phyloP scores from a whole-genome alignment of 2,113 vertebrate species.

The Heloderma charlesbogerti region DNA sequence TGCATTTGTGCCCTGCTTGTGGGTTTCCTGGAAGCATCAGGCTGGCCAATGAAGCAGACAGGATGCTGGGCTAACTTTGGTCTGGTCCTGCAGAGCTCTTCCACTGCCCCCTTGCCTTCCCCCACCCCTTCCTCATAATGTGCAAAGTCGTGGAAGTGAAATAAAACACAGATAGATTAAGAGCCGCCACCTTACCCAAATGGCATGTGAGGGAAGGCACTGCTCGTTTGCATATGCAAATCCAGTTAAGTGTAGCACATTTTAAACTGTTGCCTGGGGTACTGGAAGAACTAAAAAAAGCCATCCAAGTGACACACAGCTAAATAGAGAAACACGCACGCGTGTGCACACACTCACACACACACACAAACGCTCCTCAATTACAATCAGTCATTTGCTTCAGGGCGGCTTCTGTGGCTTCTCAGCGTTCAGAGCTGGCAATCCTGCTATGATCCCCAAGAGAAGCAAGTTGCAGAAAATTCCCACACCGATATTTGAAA shows the following conservation, averaged over 20 bases:
- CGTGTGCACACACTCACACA: too few species aligned
- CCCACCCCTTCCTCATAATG: neutral
- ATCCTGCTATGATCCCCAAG: neutral
- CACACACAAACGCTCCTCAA: neutral
- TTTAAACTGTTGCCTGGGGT: conserved; percentile 7
- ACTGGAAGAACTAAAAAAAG: conserved; percentile 20
- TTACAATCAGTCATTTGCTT: conserved; percentile 26
- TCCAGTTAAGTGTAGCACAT: conserved; percentile 1
- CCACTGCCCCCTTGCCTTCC: neutral
- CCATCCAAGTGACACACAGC: conserved; percentile 3
- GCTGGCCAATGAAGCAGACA: neutral
- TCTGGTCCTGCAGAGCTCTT: neutral
- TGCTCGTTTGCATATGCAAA: conserved; percentile 16
- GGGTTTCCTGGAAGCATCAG: neutral
- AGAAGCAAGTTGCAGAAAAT: neutral
- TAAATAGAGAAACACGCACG: neutral
- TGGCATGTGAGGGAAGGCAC: neutral
- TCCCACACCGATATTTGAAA: neutral
- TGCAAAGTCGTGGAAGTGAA: neutral
- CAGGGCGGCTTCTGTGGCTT: neutral
- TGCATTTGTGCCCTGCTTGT: neutral
- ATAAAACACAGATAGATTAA: neutral
- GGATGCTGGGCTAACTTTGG: neutral
- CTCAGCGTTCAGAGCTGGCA: neutral
- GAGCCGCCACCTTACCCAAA: neutral